Percentiles rank a stretch among this genome's conserved stretches.
phyloP scores from a whole-genome alignment of 2,888 invertebrate genomes.

The Malthinus flaveolus region DNA sequence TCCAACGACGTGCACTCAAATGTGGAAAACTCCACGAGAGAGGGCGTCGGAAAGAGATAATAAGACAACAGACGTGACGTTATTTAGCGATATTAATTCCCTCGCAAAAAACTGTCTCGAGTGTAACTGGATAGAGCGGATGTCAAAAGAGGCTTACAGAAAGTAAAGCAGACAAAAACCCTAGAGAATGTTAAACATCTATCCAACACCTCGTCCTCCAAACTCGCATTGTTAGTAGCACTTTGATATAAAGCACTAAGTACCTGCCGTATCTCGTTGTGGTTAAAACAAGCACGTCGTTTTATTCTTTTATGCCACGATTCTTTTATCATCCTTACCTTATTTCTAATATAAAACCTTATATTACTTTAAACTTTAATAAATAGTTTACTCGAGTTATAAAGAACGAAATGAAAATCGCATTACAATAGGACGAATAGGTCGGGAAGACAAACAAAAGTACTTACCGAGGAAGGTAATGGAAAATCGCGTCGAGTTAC shows the following conservation, averaged over 20 bases:
- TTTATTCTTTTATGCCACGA: background rate
- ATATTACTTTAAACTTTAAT: no score
- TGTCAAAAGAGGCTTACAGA: slow-evolving; percentile 13
- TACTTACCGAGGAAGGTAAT: slow-evolving; percentile 18
- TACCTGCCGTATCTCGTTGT: slow-evolving; percentile 7
- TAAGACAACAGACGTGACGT: slow-evolving; percentile 7
- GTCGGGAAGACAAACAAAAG: slow-evolving; percentile 20
- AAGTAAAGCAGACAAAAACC: slow-evolving; percentile 13
- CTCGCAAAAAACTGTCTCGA: slow-evolving; percentile 18
- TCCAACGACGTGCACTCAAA: slow-evolving; percentile 1
- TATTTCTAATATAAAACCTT: no score
- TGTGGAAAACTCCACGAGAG: background rate
- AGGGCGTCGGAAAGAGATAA: slow-evolving; percentile 8
- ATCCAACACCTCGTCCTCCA: slow-evolving; percentile 14
- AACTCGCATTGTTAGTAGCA: slow-evolving; percentile 15
- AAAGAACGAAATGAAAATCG: slow-evolving; percentile 18
- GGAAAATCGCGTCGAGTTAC: slow-evolving; percentile 19
- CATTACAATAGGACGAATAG: slow-evolving; percentile 16
- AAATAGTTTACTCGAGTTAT: no score
- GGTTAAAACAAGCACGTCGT: slow-evolving; percentile 2
- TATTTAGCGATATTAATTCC: slow-evolving; percentile 21
- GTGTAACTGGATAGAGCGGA: slow-evolving; percentile 20
- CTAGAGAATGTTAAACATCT: slow-evolving; percentile 23
- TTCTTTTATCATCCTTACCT: no score
- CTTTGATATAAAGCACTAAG: slow-evolving; percentile 14